Conservation (phyloP, 2,888 invertebrate species). For the Temnothorax unifasciatus region DNA sequence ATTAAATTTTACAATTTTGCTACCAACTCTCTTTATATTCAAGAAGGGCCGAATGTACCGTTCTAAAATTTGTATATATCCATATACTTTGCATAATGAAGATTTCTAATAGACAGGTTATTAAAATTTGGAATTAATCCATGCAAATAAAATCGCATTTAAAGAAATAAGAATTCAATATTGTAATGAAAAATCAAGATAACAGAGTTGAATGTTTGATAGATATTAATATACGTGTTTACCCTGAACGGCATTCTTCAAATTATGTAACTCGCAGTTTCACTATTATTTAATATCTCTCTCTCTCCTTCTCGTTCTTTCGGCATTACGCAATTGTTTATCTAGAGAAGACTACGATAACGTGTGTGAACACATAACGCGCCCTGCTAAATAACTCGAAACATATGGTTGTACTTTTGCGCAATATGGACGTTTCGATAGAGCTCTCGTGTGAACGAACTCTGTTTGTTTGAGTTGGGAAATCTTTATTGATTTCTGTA, state of each 20-base stretch:
- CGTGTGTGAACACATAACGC: slow-evolving; percentile 69
- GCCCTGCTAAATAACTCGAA: slow-evolving; percentile 83
- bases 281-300: slow-evolving; percentile 81
- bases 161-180: neutral
- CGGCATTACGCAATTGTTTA: slow-evolving; percentile 82
- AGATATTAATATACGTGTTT: slow-evolving; percentile 80
- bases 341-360: slow-evolving; percentile 71
- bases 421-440: slow-evolving; percentile 74
- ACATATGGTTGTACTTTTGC: slow-evolving; percentile 73
- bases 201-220: neutral
- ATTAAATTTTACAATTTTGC: neutral
- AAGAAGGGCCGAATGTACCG: neutral
- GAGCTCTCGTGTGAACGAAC: slow-evolving; percentile 77
- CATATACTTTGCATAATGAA: neutral
- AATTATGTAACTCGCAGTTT: slow-evolving; percentile 76
- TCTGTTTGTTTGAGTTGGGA: slow-evolving; percentile 73
- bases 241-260: slow-evolving; percentile 75
- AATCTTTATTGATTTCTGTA: neutral
- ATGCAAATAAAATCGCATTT: neutral
- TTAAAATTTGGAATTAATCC: neutral
- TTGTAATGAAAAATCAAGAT: neutral
- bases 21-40: neutral
- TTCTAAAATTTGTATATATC: neutral
- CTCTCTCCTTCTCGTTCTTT: slow-evolving; percentile 67
- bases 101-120: neutral